phyloP scores from a whole-genome alignment of 1,140 invertebrate genomes.

The Brachionus sp. region DNA sequence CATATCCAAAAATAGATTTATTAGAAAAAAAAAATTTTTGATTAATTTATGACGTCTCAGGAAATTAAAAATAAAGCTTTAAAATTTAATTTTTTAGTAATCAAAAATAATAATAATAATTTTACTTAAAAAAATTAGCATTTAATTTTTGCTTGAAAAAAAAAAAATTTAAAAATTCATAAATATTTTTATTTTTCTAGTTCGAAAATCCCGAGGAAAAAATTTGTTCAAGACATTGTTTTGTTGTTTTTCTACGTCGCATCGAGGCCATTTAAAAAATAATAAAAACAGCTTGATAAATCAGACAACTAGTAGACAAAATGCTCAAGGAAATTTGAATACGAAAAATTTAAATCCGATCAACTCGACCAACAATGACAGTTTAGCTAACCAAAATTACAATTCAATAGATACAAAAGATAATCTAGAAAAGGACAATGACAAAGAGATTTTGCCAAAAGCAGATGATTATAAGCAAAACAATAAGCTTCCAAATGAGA shows the following conservation, averaged over 20 bases:
- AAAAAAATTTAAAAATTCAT: not conserved
- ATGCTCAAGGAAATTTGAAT: not conserved
- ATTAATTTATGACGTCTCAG: too few relatives aligned
- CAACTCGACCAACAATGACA: conserved; percentile 5
- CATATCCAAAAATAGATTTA: too few relatives aligned
- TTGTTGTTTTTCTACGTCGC: conserved; percentile 23
- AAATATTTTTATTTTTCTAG: not conserved
- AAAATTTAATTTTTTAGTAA: too few relatives aligned
- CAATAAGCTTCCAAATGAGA: not conserved
- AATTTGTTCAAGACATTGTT: conserved; percentile 26
- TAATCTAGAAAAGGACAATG: not conserved
- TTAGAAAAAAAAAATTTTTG: too few relatives aligned
- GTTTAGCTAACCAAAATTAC: not conserved
- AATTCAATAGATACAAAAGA: not conserved
- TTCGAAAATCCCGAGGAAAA: conserved; percentile 31
- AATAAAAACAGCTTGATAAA: not conserved
- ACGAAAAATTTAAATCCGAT: not conserved
- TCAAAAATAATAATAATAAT: too few relatives aligned
- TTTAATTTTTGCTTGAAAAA: too few relatives aligned
- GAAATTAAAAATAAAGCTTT: too few relatives aligned
- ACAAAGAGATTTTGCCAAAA: not conserved
- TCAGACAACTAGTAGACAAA: not conserved
- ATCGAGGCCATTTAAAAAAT: conserved; percentile 8
- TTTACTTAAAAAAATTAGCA: too few relatives aligned
- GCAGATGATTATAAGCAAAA: not conserved